Percentiles rank a stretch among this genome's conserved stretches.
Evolutionary conservation across 2,113 vertebrate species (phyloP).

Genomic region (Perca schrenkii): DNA sequence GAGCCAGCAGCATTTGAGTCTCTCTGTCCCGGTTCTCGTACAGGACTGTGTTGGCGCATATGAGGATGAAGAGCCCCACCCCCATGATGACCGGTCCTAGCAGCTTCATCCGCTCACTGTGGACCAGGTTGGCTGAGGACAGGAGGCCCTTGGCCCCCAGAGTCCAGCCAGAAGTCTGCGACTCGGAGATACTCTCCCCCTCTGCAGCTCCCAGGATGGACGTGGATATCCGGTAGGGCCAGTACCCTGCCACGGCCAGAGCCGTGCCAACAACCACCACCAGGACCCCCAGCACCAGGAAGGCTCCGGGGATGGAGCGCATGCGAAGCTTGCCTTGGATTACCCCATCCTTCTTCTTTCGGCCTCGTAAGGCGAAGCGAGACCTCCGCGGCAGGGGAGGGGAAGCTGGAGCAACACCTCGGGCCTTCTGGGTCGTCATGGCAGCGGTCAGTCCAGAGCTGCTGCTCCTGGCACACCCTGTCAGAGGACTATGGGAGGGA

Average conservation of each 20-base stretch:
- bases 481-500: constrained; percentile 57
- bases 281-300: constrained; percentile 89
- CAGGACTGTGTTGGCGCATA: constrained; percentile 98
- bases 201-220: constrained; percentile 50
- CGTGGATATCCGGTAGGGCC: constrained; percentile 87
- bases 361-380: constrained; percentile 72
- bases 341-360: constrained; percentile 71
- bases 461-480: constrained; percentile 37
- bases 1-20: constrained; percentile 90
- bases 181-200: constrained; percentile 26
- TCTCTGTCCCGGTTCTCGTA: constrained; percentile 97
- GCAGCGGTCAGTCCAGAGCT: constrained; percentile 35
- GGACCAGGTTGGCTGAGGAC: constrained; percentile 74
- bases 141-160: constrained; percentile 81
- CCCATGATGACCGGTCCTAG: constrained; percentile 97
- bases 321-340: constrained; percentile 91
- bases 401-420: constrained; percentile 18
- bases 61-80: constrained; percentile 96
- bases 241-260: constrained; percentile 94
- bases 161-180: constrained; percentile 68
- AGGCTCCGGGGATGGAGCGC: constrained; percentile 91
- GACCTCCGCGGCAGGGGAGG: constrained; percentile 60
- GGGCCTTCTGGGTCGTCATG: constrained; percentile 76
- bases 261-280: constrained; percentile 93
- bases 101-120: constrained; percentile 91